Conservation (phyloP, 2,113 vertebrate genomes). For the Lagopus leucura region DNA sequence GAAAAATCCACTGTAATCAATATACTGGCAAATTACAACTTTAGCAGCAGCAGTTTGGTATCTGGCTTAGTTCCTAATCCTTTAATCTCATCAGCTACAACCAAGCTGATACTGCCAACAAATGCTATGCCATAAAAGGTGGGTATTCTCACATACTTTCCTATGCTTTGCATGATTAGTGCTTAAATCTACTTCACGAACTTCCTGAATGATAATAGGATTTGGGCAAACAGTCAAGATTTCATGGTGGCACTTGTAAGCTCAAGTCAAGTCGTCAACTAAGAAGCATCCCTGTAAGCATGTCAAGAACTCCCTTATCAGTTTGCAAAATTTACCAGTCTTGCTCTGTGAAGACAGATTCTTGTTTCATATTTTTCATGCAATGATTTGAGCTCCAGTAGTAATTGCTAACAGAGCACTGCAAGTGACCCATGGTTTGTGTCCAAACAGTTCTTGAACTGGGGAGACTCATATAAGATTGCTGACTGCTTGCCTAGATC, state of each 20-base stretch:
- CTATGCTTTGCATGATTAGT: conserved; percentile 42
- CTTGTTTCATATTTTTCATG: neutral
- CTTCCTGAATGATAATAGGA: conserved; percentile 33
- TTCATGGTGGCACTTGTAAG: neutral
- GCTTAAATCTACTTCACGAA: conserved; percentile 15
- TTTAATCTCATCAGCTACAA: conserved; percentile 50
- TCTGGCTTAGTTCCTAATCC: conserved; percentile 46
- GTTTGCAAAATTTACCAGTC: neutral
- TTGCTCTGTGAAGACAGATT: neutral
- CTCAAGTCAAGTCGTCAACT: neutral
- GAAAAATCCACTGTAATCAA: conserved; percentile 27
- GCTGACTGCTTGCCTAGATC: neutral
- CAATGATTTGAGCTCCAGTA: neutral
- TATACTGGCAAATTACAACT: conserved; percentile 5
- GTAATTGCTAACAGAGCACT: neutral
- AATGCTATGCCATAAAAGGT: conserved; percentile 48
- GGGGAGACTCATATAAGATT: neutral
- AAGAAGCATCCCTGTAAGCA: neutral
- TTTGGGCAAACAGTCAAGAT: conserved; percentile 32
- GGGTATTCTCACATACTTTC: conserved; percentile 37
- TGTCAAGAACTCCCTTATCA: neutral
- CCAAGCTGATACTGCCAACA: neutral
- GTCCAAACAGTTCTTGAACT: neutral
- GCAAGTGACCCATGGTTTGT: neutral
- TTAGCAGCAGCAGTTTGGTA: conserved; percentile 21